Evolutionary conservation across 2,113 vertebrate species (phyloP).

Genomic region (Oreocharis arfaki): DNA sequence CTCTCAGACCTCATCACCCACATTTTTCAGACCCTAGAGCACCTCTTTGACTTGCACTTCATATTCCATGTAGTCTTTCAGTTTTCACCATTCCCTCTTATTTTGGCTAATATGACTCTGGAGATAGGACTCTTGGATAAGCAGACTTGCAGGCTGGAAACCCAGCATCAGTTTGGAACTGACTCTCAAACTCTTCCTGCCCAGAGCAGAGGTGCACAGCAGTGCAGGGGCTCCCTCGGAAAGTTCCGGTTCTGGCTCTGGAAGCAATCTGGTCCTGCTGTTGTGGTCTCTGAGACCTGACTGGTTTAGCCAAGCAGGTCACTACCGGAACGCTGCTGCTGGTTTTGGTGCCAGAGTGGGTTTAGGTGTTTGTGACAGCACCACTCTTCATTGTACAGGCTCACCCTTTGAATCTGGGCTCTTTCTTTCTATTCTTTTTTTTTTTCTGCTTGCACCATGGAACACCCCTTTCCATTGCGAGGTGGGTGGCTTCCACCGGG

Average conservation of each 20-base stretch:
- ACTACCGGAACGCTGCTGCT: neutral
- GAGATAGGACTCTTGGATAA: neutral
- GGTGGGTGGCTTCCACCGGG: neutral
- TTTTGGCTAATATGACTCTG: neutral
- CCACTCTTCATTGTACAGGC: neutral
- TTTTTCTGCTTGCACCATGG: neutral
- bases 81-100: neutral
- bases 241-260: neutral
- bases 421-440: accelerated
- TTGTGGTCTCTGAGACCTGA: neutral
- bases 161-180: neutral
- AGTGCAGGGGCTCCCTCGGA: neutral
- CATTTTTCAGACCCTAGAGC: neutral
- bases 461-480: neutral
- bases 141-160: neutral
- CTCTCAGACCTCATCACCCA: neutral
- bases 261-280: neutral
- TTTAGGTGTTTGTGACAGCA: neutral
- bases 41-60: neutral
- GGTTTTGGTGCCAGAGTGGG: neutral
- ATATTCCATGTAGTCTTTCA: neutral
- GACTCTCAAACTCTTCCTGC: neutral
- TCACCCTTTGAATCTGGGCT: neutral
- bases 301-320: neutral
- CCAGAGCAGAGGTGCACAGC: neutral